phyloP scores from a whole-genome alignment of 2,113 vertebrate species.

The Rattus norvegicus region GRCr8 NC_086019.1:182537501-182538000 shows the following conservation, averaged over 20 bases:
- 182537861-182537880: neutral
- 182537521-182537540: neutral
- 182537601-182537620: neutral
- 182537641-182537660: neutral
- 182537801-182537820: neutral
- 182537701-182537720: neutral
- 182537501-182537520: neutral
- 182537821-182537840: neutral
- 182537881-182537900: neutral
- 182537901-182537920: neutral
- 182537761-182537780: neutral
- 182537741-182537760: too few species aligned
- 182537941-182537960: neutral
- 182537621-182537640: neutral
- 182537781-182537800: neutral
- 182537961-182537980: conserved; percentile 17
- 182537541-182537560: neutral
- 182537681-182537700: neutral
- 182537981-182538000: neutral
- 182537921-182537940: conserved; percentile 48
- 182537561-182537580: neutral
- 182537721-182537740: too few species aligned
- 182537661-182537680: neutral
- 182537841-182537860: neutral
- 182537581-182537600: neutral